A percentile compares a stretch with the other conserved stretches of the same genome.
Evolutionary conservation across 2,888 invertebrate genomes (phyloP).

Genomic region (Agonopterix arenella): DNA sequence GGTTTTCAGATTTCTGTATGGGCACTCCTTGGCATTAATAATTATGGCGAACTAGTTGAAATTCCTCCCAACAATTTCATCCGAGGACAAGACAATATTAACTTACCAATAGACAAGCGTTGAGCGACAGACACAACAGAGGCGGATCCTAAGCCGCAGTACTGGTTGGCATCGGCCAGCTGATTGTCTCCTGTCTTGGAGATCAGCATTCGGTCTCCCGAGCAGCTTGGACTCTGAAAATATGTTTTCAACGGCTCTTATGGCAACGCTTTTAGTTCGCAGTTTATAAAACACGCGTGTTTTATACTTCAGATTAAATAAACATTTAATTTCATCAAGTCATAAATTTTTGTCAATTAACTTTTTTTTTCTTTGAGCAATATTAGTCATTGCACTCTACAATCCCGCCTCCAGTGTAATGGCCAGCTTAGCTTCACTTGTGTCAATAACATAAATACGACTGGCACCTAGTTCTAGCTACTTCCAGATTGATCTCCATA

Average conservation of each 20-base stretch:
- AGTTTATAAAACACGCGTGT: no score
- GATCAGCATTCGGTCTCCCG: slow-evolving; percentile 62
- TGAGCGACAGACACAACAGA: slow-evolving; percentile 25
- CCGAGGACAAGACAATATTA: neutral
- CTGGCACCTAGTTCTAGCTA: no score
- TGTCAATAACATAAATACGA: no score
- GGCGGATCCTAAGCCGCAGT: slow-evolving; percentile 69
- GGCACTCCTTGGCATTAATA: neutral
- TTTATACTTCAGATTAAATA: no score
- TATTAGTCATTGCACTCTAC: no score
- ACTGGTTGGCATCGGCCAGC: slow-evolving; percentile 56
- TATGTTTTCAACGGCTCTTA: neutral
- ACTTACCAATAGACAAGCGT: slow-evolving; percentile 32
- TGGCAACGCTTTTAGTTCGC: no score
- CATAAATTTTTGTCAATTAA: no score
- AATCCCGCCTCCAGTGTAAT: no score
- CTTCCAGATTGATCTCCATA: slow-evolving; percentile 40
- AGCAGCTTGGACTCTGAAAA: slow-evolving; percentile 62
- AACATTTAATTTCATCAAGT: no score
- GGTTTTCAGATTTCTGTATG: no score
- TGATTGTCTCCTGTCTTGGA: slow-evolving; percentile 64
- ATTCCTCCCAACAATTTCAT: neutral
- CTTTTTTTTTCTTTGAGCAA: no score
- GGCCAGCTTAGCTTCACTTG: no score
- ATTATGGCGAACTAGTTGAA: neutral